These are phyloP conservation scores for Beris chalybata DNA, from an alignment of 2,888 invertebrate genomes.

Conservation along the genomic window DNA sequence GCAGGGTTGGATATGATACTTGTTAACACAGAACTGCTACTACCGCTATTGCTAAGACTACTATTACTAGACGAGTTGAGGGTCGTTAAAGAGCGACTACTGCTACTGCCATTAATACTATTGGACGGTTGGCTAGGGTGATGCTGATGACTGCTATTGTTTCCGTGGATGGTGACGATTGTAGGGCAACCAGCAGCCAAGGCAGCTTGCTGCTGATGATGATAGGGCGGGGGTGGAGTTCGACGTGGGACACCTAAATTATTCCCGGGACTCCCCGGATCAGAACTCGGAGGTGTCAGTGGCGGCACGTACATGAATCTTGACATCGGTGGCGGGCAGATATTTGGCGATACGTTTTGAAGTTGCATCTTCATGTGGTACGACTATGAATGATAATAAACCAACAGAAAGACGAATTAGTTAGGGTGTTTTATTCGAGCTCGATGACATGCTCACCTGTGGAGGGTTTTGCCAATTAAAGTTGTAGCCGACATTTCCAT, in stretches of 20 bases:
- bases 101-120: constrained; percentile 14
- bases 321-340: constrained; percentile 58
- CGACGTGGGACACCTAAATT: constrained; percentile 68
- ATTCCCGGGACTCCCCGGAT: constrained; percentile 81
- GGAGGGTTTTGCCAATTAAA: constrained; percentile 53
- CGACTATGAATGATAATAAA: constrained; percentile 10
- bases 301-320: constrained; percentile 80
- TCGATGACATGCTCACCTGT: constrained; percentile 47
- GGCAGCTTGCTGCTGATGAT: constrained; percentile 49
- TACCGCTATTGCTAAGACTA: constrained; percentile 36
- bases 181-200: constrained; percentile 49
- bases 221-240: constrained; percentile 78
- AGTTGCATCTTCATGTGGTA: constrained; percentile 42
- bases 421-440: background rate
- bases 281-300: constrained; percentile 84
- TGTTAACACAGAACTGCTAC: constrained; percentile 43
- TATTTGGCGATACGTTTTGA: constrained; percentile 38
- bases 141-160: constrained; percentile 21
- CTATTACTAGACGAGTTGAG: constrained; percentile 38
- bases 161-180: constrained; percentile 45
- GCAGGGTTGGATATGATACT: constrained; percentile 47
- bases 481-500: constrained; percentile 46
- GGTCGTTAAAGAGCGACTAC: constrained; percentile 44
- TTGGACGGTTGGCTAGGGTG: constrained; percentile 16
- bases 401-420: background rate